These are phyloP conservation scores for Epistrophe grossulariae DNA, from an alignment of 2,888 invertebrate species.

Conservation along the genomic window DNA sequence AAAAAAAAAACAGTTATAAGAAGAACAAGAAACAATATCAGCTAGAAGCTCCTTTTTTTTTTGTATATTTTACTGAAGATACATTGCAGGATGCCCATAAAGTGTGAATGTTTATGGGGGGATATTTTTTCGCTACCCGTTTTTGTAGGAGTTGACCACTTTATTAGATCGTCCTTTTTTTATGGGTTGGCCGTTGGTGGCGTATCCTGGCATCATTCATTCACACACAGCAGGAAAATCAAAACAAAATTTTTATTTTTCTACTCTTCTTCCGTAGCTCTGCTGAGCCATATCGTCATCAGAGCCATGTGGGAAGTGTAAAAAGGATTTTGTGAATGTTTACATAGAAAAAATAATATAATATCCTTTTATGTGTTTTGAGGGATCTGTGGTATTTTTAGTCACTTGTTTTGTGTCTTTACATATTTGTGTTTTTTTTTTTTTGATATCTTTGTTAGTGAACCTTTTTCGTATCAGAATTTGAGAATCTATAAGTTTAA, in stretches of 20 bases:
- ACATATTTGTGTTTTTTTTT: conserved; percentile 7
- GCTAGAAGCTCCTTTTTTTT: background rate
- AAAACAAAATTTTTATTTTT: conserved; percentile 36
- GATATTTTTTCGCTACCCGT: conserved; percentile 7
- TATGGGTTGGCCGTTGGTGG: background rate
- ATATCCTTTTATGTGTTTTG: conserved; percentile 50
- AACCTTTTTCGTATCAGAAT: background rate
- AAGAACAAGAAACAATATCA: background rate
- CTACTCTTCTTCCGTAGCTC: conserved; percentile 20
- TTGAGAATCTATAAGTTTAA: background rate
- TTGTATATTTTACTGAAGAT: conserved; percentile 10
- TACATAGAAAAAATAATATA: conserved; percentile 25
- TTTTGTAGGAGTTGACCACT: conserved; percentile 35
- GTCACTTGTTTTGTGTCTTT: conserved; percentile 40
- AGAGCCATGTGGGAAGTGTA: conserved; percentile 45
- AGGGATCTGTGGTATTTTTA: conserved; percentile 36
- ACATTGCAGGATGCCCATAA: conserved; percentile 44
- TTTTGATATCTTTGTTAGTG: background rate
- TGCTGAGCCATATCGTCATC: background rate
- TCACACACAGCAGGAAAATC: conserved; percentile 19
- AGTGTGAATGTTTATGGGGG: conserved; percentile 55
- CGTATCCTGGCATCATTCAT: background rate
- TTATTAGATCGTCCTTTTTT: conserved; percentile 40
- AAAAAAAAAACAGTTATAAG: background rate
- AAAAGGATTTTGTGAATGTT: conserved; percentile 55